Evolutionary conservation across 2,888 invertebrate genomes (phyloP), one percentile per base, ranked within the genome.

Genomic region (Lasioglossum leucozonium): DNA sequence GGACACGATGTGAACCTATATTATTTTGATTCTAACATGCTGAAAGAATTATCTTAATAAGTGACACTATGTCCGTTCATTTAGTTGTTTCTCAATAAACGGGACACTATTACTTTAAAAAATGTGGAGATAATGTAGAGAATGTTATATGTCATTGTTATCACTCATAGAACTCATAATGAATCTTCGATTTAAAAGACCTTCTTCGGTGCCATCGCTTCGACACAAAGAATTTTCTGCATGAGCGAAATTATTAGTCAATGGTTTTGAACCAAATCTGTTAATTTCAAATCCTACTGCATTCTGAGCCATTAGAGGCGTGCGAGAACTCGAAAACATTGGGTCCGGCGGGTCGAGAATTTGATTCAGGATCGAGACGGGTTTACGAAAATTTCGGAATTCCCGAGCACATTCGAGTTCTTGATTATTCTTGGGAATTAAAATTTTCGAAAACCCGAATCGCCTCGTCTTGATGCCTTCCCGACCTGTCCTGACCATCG

Each of bases 211-310:
- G 26, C 87, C 90, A 47, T 94, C 92, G 37, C 89, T 92, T 6
- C 92, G 90, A 67, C 92, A 93, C 16, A 93, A 87, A 18, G 92
- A 91, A 87, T 93, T 92, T 26, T 92, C 92, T 58, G 87, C 87
- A 44, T 92, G 93, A 22, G 92, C 87, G 69, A 92, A 86, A 81
- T 90, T 91, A 71, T 87, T 84, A 72, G 87, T 82, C 34, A 93
- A 79, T 37, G 93, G 92, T 13, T 90, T 92, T 11, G 94, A 94
- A 67, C 93, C 93, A 81, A 94, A 94, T 88, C 93, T 94, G 80
- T 94, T 94, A 30, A 95, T 93, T 22, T 94, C 94, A 37, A 95
- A 91, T 6, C 94, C 94, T 73, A 95, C 93, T 4, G 95, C 94
- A 10, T 93, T 91, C 78, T 94, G 94, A 16, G 94, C 94, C 40